Evolutionary conservation across 2,113 vertebrate genomes (phyloP), one percentile per base, ranked within the genome.

Genomic region (Channa maculata): DNA sequence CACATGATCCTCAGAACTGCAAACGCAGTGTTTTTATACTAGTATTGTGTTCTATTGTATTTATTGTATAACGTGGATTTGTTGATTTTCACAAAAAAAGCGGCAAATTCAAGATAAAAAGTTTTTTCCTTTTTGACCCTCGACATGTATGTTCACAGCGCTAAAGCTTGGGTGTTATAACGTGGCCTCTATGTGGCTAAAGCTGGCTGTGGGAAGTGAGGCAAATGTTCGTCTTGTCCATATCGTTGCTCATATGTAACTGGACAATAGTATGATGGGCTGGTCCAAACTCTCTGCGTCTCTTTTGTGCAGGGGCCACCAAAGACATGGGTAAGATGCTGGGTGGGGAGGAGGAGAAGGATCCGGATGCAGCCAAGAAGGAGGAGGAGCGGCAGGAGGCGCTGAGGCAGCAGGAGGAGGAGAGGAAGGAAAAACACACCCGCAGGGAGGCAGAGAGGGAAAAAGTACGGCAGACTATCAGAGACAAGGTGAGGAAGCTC

Each of bases 281-380:
- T 24, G 24, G 39, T 41, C 39, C 39, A 41, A 41, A 24, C 24
- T 52, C 37, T 41, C 63, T 44, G 5, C 58, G 8, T 60, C 4
- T 44, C 13, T 36, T 51, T 8, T 74, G 0, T 77, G 8, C 89
- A 99, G 98, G 97, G 82, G 98, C 98, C 94, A 99, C 98, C 89
- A 99, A 99, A 93, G 98, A 99, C 92, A 99, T 99, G 98, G 98
- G 98, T 34, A 99, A 99, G 93, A 99, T 99, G 98, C 91, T 99
- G 68, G 98, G 97, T 1, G 97, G 98, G 0, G 98, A 99, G 88
- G 97, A 99, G 81, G 97, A 99, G 94, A 98, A 99, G 90, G 98
- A 99, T 75, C 98, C 98, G 0, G 98, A 99, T 0, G 97, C 97
- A 0, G 96, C 97, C 91, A 98, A 99, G 89, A 99, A 99, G 81